phyloP scores from a whole-genome alignment of 2,113 vertebrate genomes.

The Actenoides lindsayi region DNA sequence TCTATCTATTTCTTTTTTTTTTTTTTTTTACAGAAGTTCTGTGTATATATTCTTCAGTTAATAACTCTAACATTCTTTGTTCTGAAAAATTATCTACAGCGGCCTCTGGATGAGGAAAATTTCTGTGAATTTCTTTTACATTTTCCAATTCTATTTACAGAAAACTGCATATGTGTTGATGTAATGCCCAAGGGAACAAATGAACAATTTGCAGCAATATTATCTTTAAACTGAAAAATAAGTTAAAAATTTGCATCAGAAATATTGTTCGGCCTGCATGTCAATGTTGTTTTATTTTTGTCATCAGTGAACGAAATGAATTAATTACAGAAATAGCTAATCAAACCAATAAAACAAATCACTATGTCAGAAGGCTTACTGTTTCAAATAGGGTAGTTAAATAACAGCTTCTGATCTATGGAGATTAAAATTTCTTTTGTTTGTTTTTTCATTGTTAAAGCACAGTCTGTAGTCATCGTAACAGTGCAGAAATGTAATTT shows the following conservation, averaged over 20 bases:
- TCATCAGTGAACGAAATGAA: not conserved
- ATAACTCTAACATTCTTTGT: not conserved
- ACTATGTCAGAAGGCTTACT: not conserved
- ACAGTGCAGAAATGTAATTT: not conserved
- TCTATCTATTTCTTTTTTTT: not conserved
- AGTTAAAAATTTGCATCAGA: not conserved
- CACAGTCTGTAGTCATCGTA: not conserved
- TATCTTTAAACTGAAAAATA: not conserved
- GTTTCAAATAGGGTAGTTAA: not conserved
- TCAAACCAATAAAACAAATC: not conserved
- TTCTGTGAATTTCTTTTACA: not conserved
- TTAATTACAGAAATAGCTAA: not conserved
- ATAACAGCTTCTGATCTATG: not conserved
- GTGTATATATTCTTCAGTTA: not conserved
- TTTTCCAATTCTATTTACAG: not conserved
- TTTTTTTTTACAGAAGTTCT: not conserved
- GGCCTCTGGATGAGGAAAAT: not conserved
- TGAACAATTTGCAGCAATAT: not conserved
- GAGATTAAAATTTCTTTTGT: not conserved
- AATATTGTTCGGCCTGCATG: not conserved
- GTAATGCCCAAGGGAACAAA: not conserved
- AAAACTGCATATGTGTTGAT: not conserved
- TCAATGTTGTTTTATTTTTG: not conserved
- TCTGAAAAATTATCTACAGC: not conserved
- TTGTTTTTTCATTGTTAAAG: not conserved